Evolutionary conservation across 1,140 invertebrate species (phyloP).

Genomic region (Panagrolaimus sp.): DNA sequence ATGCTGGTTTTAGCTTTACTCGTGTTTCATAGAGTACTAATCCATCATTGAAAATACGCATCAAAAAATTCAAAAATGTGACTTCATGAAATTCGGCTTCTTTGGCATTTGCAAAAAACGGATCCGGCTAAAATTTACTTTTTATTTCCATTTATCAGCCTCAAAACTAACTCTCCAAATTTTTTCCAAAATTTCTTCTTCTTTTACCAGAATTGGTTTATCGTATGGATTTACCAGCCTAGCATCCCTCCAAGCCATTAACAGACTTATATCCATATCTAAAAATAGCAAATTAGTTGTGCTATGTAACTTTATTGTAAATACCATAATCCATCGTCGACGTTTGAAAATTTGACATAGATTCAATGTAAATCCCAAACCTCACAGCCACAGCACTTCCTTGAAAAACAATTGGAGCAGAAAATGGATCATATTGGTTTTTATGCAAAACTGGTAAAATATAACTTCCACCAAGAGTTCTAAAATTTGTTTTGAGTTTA

Average conservation of each 20-base stretch:
- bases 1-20: slow-evolving; percentile 56
- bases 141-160: background rate
- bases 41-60: slow-evolving; percentile 66
- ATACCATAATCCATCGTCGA: slow-evolving; percentile 47
- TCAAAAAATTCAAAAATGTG: slow-evolving; percentile 68
- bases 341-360: slow-evolving; percentile 58
- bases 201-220: slow-evolving; percentile 57
- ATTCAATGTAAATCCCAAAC: slow-evolving; percentile 57
- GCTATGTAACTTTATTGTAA: background rate
- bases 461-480: slow-evolving; percentile 52
- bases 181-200: slow-evolving; percentile 52
- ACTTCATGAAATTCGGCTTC: slow-evolving; percentile 67
- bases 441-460: slow-evolving; percentile 54
- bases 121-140: slow-evolving; percentile 61
- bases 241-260: slow-evolving; percentile 56
- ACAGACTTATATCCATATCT: slow-evolving; percentile 56
- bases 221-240: slow-evolving; percentile 53
- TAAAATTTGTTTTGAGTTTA: slow-evolving; percentile 6
- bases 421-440: slow-evolving; percentile 57
- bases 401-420: slow-evolving; percentile 56
- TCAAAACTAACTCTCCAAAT: slow-evolving; percentile 37
- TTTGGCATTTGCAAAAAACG: slow-evolving; percentile 69
- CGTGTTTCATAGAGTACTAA: slow-evolving; percentile 67
- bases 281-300: slow-evolving; percentile 45
- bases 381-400: slow-evolving; percentile 53